phyloP scores from a whole-genome alignment of 2,113 vertebrate species.

The Crypturellus undulatus region DNA sequence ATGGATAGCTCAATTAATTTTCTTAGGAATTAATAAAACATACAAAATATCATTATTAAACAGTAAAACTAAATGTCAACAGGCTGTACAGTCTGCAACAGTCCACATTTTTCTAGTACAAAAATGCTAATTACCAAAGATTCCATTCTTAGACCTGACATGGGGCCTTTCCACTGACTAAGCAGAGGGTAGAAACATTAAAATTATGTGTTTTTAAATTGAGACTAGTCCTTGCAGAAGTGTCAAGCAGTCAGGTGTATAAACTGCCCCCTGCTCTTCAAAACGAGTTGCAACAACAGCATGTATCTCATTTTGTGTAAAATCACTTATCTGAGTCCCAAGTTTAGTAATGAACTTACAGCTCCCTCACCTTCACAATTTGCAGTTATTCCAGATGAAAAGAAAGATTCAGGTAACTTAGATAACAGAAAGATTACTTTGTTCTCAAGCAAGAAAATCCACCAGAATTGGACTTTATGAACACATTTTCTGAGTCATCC shows the following conservation, averaged over 20 bases:
- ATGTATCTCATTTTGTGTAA: neutral
- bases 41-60: neutral
- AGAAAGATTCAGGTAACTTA: neutral
- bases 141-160: neutral
- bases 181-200: neutral
- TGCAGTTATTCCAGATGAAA: neutral
- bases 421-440: neutral
- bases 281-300: neutral
- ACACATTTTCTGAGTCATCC: fast-evolving
- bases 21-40: constrained; percentile 14
- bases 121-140: neutral
- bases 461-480: neutral
- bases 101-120: neutral
- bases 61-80: constrained; percentile 3
- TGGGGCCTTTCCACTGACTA: neutral
- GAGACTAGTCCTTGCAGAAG: neutral
- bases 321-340: neutral
- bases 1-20: neutral
- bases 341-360: fast-evolving
- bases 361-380: neutral
- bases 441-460: neutral
- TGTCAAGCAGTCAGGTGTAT: neutral
- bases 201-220: neutral
- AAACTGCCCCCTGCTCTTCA: too few species aligned
- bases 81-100: neutral